Evolutionary conservation across 2,888 invertebrate genomes (phyloP), one percentile per base, ranked within the genome.

Genomic region (Heliconius sara): DNA sequence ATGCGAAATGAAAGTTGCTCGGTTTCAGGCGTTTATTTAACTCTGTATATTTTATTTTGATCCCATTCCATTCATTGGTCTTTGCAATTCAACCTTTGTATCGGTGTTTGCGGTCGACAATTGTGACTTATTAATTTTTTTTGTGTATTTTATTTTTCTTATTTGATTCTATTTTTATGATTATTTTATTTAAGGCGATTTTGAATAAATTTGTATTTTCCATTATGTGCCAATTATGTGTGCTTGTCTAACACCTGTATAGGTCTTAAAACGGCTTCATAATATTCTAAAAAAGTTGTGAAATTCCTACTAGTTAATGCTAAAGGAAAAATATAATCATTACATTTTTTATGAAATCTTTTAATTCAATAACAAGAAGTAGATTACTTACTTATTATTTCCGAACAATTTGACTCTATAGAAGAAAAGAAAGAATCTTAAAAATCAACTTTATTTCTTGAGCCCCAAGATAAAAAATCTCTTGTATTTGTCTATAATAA

Each of bases 11-110:
- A 65, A 75, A 75, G 43, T 65, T 63, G 65, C 25, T 75, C 43
- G 74, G 57, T 72, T 57, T 34, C 65, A 75, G 47, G 43, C 63
- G 27, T 47, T 75, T 65, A 65, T 75, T 75, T 27, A 75, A 27
- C 25, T 27, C 27, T 47, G 27, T 47, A 5, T 75, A 43, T 43
- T 75, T 75, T 75, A 74, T 73, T 73, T 72, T 34, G 39, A 43
- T 27, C 27, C 27, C 75, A 65, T 43, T 75, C 25, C 52, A 22
- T 57, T 47, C 25, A 74, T 63, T 39, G 74, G 43, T 63, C 39
- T 74, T 63, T 43, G 34, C 63, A 60, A 9, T 25, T 25, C 39
- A 3, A 60, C 34, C 63, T 74, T 72, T 74, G 63, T 74, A 47
- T 16, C 5, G 47, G 47, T 39, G 39, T 39, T 10, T 39, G 39